Base-by-base conservation (phyloP, 2,888 invertebrate genomes). In the Drosophila nigritarsus region DNA sequence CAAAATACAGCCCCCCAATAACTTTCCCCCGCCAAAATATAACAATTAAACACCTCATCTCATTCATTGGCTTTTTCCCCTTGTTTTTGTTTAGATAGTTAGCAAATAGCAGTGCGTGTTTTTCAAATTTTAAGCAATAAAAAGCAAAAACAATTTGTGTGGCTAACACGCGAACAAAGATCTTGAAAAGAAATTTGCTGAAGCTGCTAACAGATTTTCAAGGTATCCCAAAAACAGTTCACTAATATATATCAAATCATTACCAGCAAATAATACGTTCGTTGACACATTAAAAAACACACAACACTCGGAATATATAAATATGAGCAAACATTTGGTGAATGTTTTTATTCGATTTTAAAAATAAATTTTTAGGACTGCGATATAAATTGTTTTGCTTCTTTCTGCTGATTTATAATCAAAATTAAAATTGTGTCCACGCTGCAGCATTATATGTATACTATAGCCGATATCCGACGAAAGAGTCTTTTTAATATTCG, bases 301-400 rank as follows among this genome's bases (percentile, higher is more conserved):
- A 64, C n/a, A 66, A 45, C 56, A 64, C 45, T 54, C 38, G 34
- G 60, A 45, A 70, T 60, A 55, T 49, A 65, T 55, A 30, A 18
- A 9, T 13, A 61, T 58, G 36, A 27, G 15, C 38, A 34, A 27
- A 36, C 24, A 36, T 29, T 65, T 63, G 50, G 49, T 42, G 32
- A 65, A 65, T 32, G 30, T 61, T 64, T 65, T 77, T 68, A 70
- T 81, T 61, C n/a, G n/a, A 50, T 53, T 65, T 71, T 51, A 67
- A 63, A 82, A 82, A 84, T 85, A 78, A 38, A 66, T 65, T 62
- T 51, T 4, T 40, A 27, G n/a, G 20, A 40, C n/a, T 45, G 34
- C 24, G 24, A 50, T 42, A 48, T 42, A 68, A 40, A 24, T 54
- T 48, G 42, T 30, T 55, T 27, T 56, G 53, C 30, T 54, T 62